Evolutionary conservation across 2,113 vertebrate species (phyloP).

Genomic region (Xiphophorus maculatus): DNA sequence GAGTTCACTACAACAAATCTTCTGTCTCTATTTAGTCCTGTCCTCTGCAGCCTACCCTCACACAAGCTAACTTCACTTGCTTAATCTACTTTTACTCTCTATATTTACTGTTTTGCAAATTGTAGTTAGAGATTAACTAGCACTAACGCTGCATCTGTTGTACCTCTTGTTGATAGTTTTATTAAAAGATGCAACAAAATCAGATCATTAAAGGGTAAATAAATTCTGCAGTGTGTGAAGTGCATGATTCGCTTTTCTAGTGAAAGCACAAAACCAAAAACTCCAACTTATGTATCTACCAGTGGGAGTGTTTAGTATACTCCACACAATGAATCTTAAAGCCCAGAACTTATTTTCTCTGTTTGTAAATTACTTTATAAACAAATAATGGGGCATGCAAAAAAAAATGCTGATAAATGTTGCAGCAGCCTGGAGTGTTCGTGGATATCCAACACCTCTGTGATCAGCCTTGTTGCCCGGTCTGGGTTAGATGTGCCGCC

Average conservation of each 20-base stretch:
- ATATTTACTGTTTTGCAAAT: not conserved
- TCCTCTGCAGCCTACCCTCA: too few relatives aligned
- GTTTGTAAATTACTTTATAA: slow-evolving; percentile 50
- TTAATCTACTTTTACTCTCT: not conserved
- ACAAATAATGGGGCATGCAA: slow-evolving; percentile 27
- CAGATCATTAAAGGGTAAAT: not conserved
- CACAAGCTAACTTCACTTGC: too few relatives aligned
- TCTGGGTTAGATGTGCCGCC: slow-evolving; percentile 45
- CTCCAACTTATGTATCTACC: not conserved
- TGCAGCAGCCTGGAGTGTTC: slow-evolving; percentile 47
- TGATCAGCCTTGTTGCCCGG: slow-evolving; percentile 32
- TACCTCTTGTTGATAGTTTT: not conserved
- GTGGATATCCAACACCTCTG: slow-evolving; percentile 62
- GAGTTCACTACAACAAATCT: too few relatives aligned
- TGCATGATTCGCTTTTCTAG: not conserved
- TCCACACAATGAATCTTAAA: not conserved
- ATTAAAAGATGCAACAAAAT: too few relatives aligned
- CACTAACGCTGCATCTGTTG: not conserved
- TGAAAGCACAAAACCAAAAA: not conserved
- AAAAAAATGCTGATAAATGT: slow-evolving; percentile 60
- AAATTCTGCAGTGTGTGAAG: not conserved
- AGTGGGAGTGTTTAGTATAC: not conserved
- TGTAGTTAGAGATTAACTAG: not conserved
- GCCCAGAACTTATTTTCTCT: slow-evolving; percentile 12
- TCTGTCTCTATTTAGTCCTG: too few relatives aligned